Percentiles rank a stretch among this genome's conserved stretches.
These are phyloP conservation scores for Phenganax subtilis DNA, from an alignment of 92 coral and sea anemone genomes.

Conservation along the genomic window DNA sequence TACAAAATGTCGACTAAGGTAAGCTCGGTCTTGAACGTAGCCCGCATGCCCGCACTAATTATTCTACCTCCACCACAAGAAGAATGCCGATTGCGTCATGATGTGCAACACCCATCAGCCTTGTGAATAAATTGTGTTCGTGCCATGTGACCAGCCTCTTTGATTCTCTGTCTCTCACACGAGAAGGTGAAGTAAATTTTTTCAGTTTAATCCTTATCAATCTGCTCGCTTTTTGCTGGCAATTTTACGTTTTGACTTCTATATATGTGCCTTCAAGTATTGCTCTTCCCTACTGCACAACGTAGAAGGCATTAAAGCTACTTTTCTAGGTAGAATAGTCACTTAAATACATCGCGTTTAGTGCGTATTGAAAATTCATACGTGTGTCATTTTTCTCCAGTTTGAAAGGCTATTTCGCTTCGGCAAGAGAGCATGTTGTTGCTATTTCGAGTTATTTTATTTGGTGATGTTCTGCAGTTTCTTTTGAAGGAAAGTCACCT, in stretches of 20 bases:
- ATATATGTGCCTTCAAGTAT: neutral
- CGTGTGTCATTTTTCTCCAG: too few relatives aligned
- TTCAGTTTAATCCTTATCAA: conserved; percentile 2
- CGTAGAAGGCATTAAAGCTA: neutral
- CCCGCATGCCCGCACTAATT: conserved; percentile 25
- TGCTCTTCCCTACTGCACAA: neutral
- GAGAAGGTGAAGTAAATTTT: conserved; percentile 32
- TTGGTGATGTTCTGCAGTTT: too few relatives aligned
- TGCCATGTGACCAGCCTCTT: conserved; percentile 71
- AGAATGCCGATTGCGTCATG: conserved; percentile 39
- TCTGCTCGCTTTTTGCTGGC: neutral
- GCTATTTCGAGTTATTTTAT: too few relatives aligned
- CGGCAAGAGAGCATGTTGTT: too few relatives aligned
- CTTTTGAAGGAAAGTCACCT: too few relatives aligned
- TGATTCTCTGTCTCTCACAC: conserved; percentile 48
- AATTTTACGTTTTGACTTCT: neutral
- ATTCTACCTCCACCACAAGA: conserved; percentile 16
- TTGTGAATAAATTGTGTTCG: conserved; percentile 44
- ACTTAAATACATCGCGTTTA: neutral
- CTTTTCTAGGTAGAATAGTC: neutral
- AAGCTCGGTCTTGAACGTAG: neutral
- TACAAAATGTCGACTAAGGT: too few relatives aligned
- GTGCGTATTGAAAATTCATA: too few relatives aligned
- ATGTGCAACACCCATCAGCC: conserved; percentile 41
- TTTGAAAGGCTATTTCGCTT: too few relatives aligned